phyloP scores from a whole-genome alignment of 37 sponge, comb jelly and placozoan species.

The Haliclona indistincta region DNA sequence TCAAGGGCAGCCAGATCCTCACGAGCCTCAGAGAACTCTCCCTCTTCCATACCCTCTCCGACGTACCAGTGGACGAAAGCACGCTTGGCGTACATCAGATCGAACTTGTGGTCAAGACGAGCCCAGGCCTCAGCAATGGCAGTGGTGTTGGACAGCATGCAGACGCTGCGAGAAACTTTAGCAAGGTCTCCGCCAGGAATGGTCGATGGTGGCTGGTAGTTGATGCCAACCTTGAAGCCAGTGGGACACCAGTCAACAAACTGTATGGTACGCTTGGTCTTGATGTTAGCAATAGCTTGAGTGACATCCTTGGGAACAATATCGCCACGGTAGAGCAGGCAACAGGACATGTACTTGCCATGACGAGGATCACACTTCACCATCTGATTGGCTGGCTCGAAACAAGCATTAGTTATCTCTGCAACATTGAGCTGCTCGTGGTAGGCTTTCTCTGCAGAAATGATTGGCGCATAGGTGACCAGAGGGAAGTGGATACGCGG shows the following conservation, averaged over 20 bases:
- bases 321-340: slow-evolving; percentile 95
- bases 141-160: slow-evolving; percentile 98
- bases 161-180: slow-evolving; percentile 93
- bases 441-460: slow-evolving; percentile 98
- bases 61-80: slow-evolving; percentile 99
- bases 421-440: slow-evolving; percentile 89
- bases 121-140: slow-evolving; percentile 99
- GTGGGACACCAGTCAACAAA: slow-evolving; percentile 99
- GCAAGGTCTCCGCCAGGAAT: slow-evolving; percentile 97
- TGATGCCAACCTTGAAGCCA: slow-evolving; percentile 99
- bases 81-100: slow-evolving; percentile 99
- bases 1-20: slow-evolving; percentile 95
- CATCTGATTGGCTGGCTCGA: slow-evolving; percentile 99
- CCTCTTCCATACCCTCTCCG: slow-evolving; percentile 99
- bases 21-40: slow-evolving; percentile 98
- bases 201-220: slow-evolving; percentile 93
- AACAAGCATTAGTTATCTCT: slow-evolving; percentile 92
- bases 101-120: slow-evolving; percentile 98
- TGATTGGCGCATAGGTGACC: slow-evolving; percentile 96
- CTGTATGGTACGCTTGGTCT: slow-evolving; percentile 95
- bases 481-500: slow-evolving; percentile 98
- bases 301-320: slow-evolving; percentile 98
- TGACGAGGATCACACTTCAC: slow-evolving; percentile 98
- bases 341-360: slow-evolving; percentile 99
- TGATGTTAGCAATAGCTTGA: slow-evolving; percentile 94